A percentile compares a stretch with the other conserved stretches of the same genome.
Conservation (phyloP, 2,797 vertebrate species). For the Ctenopoma kingsleyae region DNA sequence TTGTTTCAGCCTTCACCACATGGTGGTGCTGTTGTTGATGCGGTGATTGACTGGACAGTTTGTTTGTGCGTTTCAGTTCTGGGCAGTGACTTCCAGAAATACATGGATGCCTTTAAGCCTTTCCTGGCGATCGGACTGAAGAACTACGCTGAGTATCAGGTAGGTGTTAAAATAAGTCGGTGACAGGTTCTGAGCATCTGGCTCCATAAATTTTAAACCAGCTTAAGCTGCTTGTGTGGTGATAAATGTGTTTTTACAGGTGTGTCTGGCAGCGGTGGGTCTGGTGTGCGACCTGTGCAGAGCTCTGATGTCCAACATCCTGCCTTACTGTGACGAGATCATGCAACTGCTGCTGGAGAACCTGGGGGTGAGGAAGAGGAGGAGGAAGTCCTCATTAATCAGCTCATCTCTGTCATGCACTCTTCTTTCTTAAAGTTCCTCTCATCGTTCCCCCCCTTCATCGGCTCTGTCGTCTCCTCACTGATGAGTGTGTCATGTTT, state of each 20-base stretch:
- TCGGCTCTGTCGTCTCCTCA: background rate
- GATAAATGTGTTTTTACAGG: conserved; percentile 77
- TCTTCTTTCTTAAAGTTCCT: background rate
- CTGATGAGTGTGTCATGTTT: background rate
- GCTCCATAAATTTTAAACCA: too few species aligned
- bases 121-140: conserved; percentile 96
- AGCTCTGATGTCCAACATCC: conserved; percentile 94
- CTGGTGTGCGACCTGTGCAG: conserved; percentile 96
- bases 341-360: conserved; percentile 98
- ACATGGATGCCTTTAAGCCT: conserved; percentile 99
- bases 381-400: too few species aligned
- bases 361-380: conserved; percentile 89
- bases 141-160: conserved; percentile 98
- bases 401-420: too few species aligned
- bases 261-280: conserved; percentile 95
- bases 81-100: conserved; percentile 96
- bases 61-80: conserved; percentile 84
- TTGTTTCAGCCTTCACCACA: background rate
- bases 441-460: background rate
- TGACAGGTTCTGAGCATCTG: background rate
- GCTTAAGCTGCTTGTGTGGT: background rate
- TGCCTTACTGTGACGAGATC: conserved; percentile 97
- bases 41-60: too few species aligned
- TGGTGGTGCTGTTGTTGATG: background rate
- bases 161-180: conserved; percentile 47